phyloP scores from a whole-genome alignment of 2,888 invertebrate genomes.

The Habroteleia sp. region DNA sequence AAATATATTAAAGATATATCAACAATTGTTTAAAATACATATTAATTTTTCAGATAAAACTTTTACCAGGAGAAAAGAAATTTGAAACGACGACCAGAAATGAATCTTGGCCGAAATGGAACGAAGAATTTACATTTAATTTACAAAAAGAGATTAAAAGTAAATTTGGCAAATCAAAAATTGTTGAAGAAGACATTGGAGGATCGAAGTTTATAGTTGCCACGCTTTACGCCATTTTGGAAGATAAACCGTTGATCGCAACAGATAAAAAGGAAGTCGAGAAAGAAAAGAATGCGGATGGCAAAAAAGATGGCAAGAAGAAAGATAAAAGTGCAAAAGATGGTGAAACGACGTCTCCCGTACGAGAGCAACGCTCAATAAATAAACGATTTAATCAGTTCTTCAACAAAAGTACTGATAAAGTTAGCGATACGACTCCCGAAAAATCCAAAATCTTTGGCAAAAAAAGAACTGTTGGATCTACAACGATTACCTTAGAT shows the following conservation, averaged over 20 bases:
- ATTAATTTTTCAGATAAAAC: slow-evolving; percentile 88
- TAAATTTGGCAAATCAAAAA: slow-evolving; percentile 81
- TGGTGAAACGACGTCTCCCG: slow-evolving; percentile 1
- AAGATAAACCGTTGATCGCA: slow-evolving; percentile 82
- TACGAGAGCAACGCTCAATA: slow-evolving; percentile 75
- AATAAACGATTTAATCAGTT: slow-evolving; percentile 81
- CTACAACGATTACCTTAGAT: slow-evolving; percentile 86
- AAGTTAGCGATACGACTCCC: slow-evolving; percentile 82
- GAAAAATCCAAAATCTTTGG: slow-evolving; percentile 82
- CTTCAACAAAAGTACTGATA: slow-evolving; percentile 81
- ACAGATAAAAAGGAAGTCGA: slow-evolving; percentile 77
- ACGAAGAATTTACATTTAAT: slow-evolving; percentile 89
- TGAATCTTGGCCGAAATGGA: slow-evolving; percentile 90
- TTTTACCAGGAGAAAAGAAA: slow-evolving; percentile 89
- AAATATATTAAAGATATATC: too few relatives aligned
- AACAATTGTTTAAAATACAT: too few relatives aligned
- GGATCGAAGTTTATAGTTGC: slow-evolving; percentile 86
- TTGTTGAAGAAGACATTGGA: slow-evolving; percentile 84
- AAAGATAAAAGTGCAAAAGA: slow-evolving; percentile 41
- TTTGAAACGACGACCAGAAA: slow-evolving; percentile 88
- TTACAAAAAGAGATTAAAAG: slow-evolving; percentile 83
- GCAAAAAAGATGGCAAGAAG: slow-evolving; percentile 67
- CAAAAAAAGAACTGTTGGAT: slow-evolving; percentile 86
- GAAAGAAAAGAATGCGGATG: slow-evolving; percentile 73
- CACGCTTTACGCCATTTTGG: slow-evolving; percentile 86